phyloP scores from a whole-genome alignment of 2,888 invertebrate species.

The Linnaemya tessellans region DNA sequence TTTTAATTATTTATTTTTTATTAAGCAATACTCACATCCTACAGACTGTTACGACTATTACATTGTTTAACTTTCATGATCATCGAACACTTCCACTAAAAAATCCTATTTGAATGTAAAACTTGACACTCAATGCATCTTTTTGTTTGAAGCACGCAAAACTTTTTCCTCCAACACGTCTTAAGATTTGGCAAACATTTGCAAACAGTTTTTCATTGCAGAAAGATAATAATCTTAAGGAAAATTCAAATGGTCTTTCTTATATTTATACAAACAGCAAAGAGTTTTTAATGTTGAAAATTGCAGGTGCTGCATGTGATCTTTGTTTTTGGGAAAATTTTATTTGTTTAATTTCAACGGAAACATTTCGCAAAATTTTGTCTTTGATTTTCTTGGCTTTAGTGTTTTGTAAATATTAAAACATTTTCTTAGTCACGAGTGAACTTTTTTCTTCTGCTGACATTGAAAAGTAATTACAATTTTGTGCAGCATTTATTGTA shows the following conservation, averaged over 20 bases:
- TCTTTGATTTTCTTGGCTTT: neutral
- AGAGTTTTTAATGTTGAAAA: neutral
- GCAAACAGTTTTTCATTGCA: neutral
- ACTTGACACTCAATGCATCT: too few species aligned
- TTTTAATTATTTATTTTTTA: too few species aligned
- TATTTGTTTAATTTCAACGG: neutral
- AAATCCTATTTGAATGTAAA: too few species aligned
- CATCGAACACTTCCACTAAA: too few species aligned
- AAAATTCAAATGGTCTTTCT: neutral
- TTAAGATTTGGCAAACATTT: neutral
- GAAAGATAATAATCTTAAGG: neutral
- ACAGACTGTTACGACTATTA: too few species aligned
- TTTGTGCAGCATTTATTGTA: neutral
- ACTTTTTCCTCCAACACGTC: neutral
- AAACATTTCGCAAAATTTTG: conserved; percentile 40
- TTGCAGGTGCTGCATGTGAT: conserved; percentile 42
- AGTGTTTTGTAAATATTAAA: neutral
- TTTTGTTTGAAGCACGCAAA: too few species aligned
- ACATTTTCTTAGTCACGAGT: conserved; percentile 17
- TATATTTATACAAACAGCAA: neutral
- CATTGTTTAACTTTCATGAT: too few species aligned
- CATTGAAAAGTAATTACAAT: conserved; percentile 9
- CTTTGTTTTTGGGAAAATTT: neutral
- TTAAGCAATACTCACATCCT: too few species aligned
- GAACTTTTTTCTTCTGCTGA: conserved; percentile 5